Base-by-base conservation (phyloP, 2,113 vertebrate genomes). In the Antidorcas marsupialis region DNA sequence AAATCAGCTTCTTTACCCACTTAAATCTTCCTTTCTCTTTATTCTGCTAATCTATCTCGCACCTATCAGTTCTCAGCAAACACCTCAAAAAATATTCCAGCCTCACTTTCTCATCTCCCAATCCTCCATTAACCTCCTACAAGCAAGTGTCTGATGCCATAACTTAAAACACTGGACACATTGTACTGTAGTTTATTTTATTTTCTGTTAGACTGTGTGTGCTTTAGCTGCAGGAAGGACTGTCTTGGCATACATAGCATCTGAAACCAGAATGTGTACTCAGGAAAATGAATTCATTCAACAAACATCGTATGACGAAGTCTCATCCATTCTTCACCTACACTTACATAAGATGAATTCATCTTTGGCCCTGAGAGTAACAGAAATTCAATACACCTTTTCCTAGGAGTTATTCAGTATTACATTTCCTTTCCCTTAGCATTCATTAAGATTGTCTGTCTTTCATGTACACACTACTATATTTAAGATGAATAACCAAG, bases 251-350 rank as follows among this genome's bases (percentile, higher is more conserved):
- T 47, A 62, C 14, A 6, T n/a, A 91, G 9, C n/a, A 82, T 94
- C 15, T 93, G 81, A 36, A 21, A 78, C 21, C 59, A 95, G 90
- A 91, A 91, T 67, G 62, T 81, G 7, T 60, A 91, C 27, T 16
- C 33, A 91, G 67, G n/a, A 92, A 92, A 83, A 79, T 87, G 19
- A 97, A 95, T 96, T 92, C 50, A 62, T 88, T 91, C 67, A 78
- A 88, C 45, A 95, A 94, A 81, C 47, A 89, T 47, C 39, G 4
- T 39, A 23, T 52, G 6, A 47, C 47, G 7, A 43, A 81, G 28
- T 7, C 50, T 96, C 36, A 89, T 84, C 39, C 12, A 55, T 53
- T 94, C 52, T 53, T 92, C 33, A 94, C 47, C 93, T 91, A 86
- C 14, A 15, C 67, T 91, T 91, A 62, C 1, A 14, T 87, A 33